Evolutionary conservation across 2,888 invertebrate species (phyloP), one percentile per base, ranked within the genome.

Genomic region (Gisinianus flammeolus): DNA sequence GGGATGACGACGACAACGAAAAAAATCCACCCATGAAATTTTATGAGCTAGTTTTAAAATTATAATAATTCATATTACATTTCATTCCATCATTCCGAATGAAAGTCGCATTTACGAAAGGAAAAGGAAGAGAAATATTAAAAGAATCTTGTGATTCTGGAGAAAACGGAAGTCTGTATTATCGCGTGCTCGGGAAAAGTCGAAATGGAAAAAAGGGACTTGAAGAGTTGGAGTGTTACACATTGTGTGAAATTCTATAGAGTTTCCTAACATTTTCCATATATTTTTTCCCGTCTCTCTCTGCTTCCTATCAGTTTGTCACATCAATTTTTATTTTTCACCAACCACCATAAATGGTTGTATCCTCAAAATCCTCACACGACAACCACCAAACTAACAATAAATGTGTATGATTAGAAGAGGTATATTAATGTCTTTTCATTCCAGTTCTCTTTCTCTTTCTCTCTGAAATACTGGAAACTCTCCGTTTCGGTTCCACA

Each of bases 201-300:
- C 22, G 62, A 62, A 58, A 10, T 58, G n/a, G 24, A 58, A 58
- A 58, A 19, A 6, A 12, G 44, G 19, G 44, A 44, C 44, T 44
- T 44, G 12, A 19, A 44, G 44, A 44, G 44, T 44, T 44, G 66
- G 64, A 62, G 74, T 74, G 74, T 74, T 66, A 74, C 74, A 24
- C 62, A 64, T 33, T 73, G 73, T 74, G 74, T 74, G 74, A 74
- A 74, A 74, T 35, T 74, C 74, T 64, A 35, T 16, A 33, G 44
- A 44, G 16, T 44, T 44, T 44, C 12, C 12, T 44, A n/a, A n/a
- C n/a, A n/a, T 44, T 44, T 19, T 44, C 44, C 44, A 4, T 44
- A 2, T 44, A 44, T 16, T 44, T 44, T 44, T 44, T 44, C 44
- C 44, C 19, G 12, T 44, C 44, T 44, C 44, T 44, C 44, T 44